Base-by-base conservation (phyloP, 2,113 vertebrate genomes). In the Odobenus rosmarus region DNA sequence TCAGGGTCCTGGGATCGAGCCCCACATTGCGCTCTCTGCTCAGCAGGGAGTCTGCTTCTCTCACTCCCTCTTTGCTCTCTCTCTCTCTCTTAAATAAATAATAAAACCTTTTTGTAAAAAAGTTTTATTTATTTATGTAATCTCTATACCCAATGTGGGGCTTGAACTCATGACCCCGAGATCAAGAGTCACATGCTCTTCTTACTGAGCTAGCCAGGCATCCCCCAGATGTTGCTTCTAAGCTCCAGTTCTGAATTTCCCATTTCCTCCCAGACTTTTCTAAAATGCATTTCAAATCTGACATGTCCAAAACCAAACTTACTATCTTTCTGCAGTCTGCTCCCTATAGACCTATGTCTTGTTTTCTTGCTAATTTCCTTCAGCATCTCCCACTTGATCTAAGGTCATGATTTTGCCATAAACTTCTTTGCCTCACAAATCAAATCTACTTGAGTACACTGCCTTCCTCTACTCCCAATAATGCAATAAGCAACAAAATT, bases 361-460 rank as follows among this genome's bases (percentile, higher is more conserved):
- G 10, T 71, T 95, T 93, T 76, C n/a, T 93, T 31, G 81, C 28
- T 69, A 64, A n/a, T 4, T 90, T 90, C 51, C n/a, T 93, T 95
- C 31, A 84, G 90, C 39, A 61, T 39, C 74, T 96, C 77, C 28
- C 46, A 77, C 80, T 93, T 95, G 62, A 95, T 76, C 23, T 31
- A 69, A n/a, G 71, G 61, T 16, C 7, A 2, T 57, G 61, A 87
- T 87, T 80, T 84, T 93, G 42, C 74, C 77, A 93, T 81, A 86
- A 95, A 83, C 15, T 95, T 93, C 26, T 97, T 92, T 91, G 76
- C n/a, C 62, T 96, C 82, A 88, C 23, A 88, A 88, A 95, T 86
- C 67, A 95, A 95, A 88, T 61, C 11, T 88, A 93, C 36, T 80
- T 84, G 21, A 88, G 23, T 87, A 94, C 1, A 53, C 1, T 21